Conservation (phyloP, 1,140 invertebrate species). For the Orius insidiosus region DNA sequence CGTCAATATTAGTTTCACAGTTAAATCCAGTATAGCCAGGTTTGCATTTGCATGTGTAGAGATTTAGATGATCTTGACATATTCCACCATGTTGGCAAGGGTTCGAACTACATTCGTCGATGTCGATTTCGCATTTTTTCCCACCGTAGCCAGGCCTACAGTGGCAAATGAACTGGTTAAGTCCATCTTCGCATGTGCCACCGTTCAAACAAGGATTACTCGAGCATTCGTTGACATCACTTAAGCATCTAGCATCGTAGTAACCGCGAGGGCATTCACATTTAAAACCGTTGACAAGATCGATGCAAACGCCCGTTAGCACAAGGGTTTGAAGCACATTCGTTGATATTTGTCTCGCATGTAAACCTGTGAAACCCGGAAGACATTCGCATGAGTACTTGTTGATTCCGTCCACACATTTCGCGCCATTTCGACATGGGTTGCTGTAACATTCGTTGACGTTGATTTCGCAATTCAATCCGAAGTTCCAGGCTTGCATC, state of each 20-base stretch:
- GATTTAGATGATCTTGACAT: constrained; percentile 65
- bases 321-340: constrained; percentile 79
- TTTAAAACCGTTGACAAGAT: constrained; percentile 62
- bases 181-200: constrained; percentile 75
- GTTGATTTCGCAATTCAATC: constrained; percentile 80
- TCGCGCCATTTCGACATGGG: constrained; percentile 78
- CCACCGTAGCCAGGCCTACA: constrained; percentile 72
- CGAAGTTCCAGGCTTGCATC: constrained; percentile 70
- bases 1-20: constrained; percentile 77
- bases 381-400: constrained; percentile 71
- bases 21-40: constrained; percentile 80
- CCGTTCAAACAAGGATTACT: constrained; percentile 70
- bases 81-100: constrained; percentile 81
- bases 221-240: constrained; percentile 84
- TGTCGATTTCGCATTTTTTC: constrained; percentile 71
- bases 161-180: constrained; percentile 82
- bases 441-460: constrained; percentile 91
- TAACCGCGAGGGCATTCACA: constrained; percentile 84
- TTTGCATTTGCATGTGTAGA: constrained; percentile 68
- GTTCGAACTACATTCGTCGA: constrained; percentile 84
- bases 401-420: constrained; percentile 83
- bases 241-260: constrained; percentile 72
- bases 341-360: constrained; percentile 89
- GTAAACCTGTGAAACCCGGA: constrained; percentile 70
- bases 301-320: constrained; percentile 79